Conservation (phyloP, 2,797 vertebrate genomes). For the Sebastes dallii region DNA sequence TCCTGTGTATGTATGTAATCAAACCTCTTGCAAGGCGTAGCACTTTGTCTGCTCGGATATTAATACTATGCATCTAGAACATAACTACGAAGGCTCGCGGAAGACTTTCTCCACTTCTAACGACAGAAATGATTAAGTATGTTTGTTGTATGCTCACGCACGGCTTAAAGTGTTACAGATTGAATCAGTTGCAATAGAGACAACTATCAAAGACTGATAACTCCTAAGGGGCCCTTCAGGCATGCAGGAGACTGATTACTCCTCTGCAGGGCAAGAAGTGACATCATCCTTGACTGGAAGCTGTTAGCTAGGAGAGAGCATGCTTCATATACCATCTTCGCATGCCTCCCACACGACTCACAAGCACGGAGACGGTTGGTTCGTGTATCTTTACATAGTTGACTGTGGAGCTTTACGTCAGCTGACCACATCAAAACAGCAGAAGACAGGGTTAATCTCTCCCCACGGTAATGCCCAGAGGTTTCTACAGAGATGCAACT, state of each 20-base stretch:
- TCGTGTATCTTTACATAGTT: conserved; percentile 28
- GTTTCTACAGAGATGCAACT: conserved; percentile 57
- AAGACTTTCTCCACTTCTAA: conserved; percentile 59
- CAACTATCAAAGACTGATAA: conserved; percentile 79
- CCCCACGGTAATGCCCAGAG: conserved; percentile 51
- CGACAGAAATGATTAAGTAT: conserved; percentile 68
- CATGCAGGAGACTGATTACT: conserved; percentile 76
- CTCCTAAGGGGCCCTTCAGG: conserved; percentile 77
- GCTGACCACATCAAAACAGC: conserved; percentile 70
- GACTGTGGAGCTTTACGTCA: conserved; percentile 61
- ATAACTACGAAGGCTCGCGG: conserved; percentile 45
- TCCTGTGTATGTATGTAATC: conserved; percentile 56
- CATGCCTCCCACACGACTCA: conserved; percentile 43
- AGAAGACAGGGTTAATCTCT: conserved; percentile 71
- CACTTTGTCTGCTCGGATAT: conserved; percentile 69
- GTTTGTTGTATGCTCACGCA: conserved; percentile 65
- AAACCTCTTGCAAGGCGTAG: conserved; percentile 56
- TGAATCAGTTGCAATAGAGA: conserved; percentile 71
- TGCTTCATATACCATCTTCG: conserved; percentile 54
- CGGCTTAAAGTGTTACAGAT: conserved; percentile 70
- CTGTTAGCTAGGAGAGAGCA: conserved; percentile 59
- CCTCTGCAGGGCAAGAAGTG: conserved; percentile 77
- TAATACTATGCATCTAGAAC: conserved; percentile 62
- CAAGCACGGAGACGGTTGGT: conserved; percentile 21
- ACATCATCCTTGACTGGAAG: conserved; percentile 79